Evolutionary conservation across 2,888 invertebrate genomes (phyloP), one percentile per base, ranked within the genome.

Genomic region (Andricus quercusramuli): DNA sequence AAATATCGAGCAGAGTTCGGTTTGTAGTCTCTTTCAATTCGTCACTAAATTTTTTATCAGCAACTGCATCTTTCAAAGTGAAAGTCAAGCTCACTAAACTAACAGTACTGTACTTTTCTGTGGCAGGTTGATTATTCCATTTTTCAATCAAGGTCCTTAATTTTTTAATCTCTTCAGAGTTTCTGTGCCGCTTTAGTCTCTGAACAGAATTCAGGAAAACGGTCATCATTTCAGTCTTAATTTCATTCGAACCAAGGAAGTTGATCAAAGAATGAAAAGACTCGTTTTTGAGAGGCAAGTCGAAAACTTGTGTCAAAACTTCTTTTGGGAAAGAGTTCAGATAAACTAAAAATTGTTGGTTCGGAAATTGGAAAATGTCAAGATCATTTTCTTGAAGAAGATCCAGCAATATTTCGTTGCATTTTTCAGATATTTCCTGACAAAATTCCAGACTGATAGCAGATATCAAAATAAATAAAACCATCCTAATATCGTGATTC

Each of bases 381-480:
- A 74, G 56, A 56, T 74, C 74, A 32, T 74, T 74, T 56, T 74
- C 74, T 32, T 74, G 74, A 20, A 74, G 56, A 13, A 74, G 56
- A n/a, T 74, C 56, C 56, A 74, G 37, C 56, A 74, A 74, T 56
- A 74, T 74, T 32, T 74, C 56, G 20, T 74, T 56, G 32, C 74
- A 56, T 74, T 74, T 74, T 74, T 74, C 74, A 29, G 56, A 51
- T 32, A 74, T 56, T 74, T 74, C 74, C n/a, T 74, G 29, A n/a
- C 56, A n/a, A 74, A 74, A 74, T 74, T 74, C 74, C n/a, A 29
- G 11, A n/a, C 9, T 56, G 20, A 74, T 59, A 6, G 37, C 37
- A 29, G 37, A 74, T 56, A 59, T 56, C n/a, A 74, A 37, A 74
- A 74, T 22, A 59, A 74, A 74, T 56, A 74, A 51, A 59, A 74